Percentiles rank a stretch among this genome's conserved stretches.
phyloP scores from a whole-genome alignment of 2,113 vertebrate species.

The Rhabdornis inornatus region DNA sequence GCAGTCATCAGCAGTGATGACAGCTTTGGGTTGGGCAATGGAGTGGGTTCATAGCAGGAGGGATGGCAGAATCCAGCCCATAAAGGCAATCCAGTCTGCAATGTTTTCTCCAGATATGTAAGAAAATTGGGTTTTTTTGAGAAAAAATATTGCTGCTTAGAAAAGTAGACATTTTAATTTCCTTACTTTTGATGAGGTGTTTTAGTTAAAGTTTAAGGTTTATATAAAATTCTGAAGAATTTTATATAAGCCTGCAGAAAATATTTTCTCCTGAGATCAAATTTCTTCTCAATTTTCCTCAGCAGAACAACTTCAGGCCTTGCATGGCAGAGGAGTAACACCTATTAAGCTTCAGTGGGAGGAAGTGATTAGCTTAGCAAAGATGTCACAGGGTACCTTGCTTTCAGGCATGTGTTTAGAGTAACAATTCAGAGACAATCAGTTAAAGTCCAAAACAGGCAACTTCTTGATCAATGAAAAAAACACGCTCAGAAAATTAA shows the following conservation, averaged over 20 bases:
- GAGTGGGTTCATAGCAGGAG: neutral
- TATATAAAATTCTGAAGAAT: neutral
- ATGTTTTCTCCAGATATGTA: neutral
- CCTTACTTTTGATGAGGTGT: neutral
- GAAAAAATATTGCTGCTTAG: neutral
- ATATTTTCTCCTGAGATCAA: neutral
- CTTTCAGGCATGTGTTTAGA: neutral
- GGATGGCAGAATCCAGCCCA: neutral
- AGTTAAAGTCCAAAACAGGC: neutral
- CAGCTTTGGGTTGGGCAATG: neutral
- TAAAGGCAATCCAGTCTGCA: neutral
- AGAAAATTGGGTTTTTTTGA: rapidly evolving
- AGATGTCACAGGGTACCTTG: neutral
- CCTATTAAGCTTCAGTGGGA: neutral
- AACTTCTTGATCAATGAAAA: neutral
- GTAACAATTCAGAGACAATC: neutral
- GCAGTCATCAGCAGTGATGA: neutral
- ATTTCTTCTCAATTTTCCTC: neutral
- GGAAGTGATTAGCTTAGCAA: neutral
- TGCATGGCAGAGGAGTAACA: neutral
- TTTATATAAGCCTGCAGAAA: neutral
- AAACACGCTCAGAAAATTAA: slow-evolving; percentile 26
- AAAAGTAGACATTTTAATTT: neutral
- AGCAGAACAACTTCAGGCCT: neutral
- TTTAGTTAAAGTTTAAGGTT: neutral